Base-by-base conservation (phyloP, 2,797 vertebrate species). In the Oreonectes daqikongensis region DNA sequence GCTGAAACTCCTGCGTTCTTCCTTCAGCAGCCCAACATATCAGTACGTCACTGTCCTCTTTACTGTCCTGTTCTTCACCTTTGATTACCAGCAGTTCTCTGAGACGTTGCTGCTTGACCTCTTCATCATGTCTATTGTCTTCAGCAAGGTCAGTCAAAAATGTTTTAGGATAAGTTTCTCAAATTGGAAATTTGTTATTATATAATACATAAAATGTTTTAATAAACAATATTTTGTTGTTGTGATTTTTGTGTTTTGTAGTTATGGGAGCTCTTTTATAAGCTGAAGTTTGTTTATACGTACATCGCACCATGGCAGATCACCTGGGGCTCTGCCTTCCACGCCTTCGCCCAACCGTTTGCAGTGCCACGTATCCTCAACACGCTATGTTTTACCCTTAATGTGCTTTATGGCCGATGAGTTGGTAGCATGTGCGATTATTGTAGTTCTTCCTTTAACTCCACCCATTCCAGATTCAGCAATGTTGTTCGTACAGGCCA, bases 251-350 rank as follows among this genome's bases (percentile, higher is more conserved):
- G 20, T 75, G 46, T 48, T 30, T 35, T 72, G 30, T 46, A 98
- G 97, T 88, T 99, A 85, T 98, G 97, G 97, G 97, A 98, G 88
- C 92, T 99, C 71, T 96, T 99, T 86, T 96, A 97, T 90, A 99
- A 99, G 86, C 81, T 99, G 88, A 94, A 95, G 87, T 99, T 99
- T 85, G 96, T 99, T 77, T 99, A 98, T 88, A 98, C 97, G 81
- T 99, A 99, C 84, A 96, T 99, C 55, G 97, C 97, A 73, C 97
- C 97, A 0, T 98, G 97, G 97, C 97, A 99, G 84, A 99, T 99
- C 88, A 98, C 97, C 0, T 99, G 97, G 97, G 97, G 97, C 63
- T 99, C 97, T 53, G 97, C 97, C 68, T 99, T 99, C 85, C 97
- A 99, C 64, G 97, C 97, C 84, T 99, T 99, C 57, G 97, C 97